Percentiles rank a stretch among this genome's conserved stretches.
Conservation (phyloP, 2,888 invertebrate genomes). For the Stenichneumon culpator region DNA sequence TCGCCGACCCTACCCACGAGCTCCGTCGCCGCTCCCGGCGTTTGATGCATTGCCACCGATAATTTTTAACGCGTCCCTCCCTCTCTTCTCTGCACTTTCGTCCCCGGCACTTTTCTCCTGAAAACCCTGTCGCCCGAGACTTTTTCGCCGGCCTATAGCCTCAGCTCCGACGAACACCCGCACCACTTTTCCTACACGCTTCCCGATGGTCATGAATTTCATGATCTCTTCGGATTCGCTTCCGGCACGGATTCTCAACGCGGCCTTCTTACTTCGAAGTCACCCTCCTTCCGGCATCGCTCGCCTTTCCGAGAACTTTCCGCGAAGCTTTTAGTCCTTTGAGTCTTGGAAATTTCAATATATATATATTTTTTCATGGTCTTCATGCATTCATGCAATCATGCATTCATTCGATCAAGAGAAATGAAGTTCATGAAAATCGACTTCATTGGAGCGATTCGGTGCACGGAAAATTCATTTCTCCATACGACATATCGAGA, state of each 20-base stretch:
- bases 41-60: constrained; percentile 80
- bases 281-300: constrained; percentile 47
- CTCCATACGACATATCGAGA: neutral
- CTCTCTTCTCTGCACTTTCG: constrained; percentile 59
- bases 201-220: constrained; percentile 74
- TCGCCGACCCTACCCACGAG: constrained; percentile 70
- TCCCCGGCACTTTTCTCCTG: constrained; percentile 36
- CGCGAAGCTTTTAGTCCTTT: constrained; percentile 11
- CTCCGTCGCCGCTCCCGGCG: constrained; percentile 72
- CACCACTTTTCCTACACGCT: constrained; percentile 30
- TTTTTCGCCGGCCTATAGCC: constrained; percentile 50
- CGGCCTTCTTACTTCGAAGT: constrained; percentile 45
- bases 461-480: neutral
- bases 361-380: neutral
- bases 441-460: neutral
- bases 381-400: neutral
- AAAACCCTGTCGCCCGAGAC: neutral
- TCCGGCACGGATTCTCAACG: constrained; percentile 67
- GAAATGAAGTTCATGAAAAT: neutral
- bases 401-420: neutral
- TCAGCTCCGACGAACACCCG: constrained; percentile 14
- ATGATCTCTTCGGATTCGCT: constrained; percentile 77
- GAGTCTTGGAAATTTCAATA: neutral
- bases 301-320: constrained; percentile 51
- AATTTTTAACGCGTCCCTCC: constrained; percentile 77